Percentiles rank a stretch among this genome's conserved stretches.
Conservation (phyloP, 2,113 vertebrate species). For the Castor canadensis region DNA sequence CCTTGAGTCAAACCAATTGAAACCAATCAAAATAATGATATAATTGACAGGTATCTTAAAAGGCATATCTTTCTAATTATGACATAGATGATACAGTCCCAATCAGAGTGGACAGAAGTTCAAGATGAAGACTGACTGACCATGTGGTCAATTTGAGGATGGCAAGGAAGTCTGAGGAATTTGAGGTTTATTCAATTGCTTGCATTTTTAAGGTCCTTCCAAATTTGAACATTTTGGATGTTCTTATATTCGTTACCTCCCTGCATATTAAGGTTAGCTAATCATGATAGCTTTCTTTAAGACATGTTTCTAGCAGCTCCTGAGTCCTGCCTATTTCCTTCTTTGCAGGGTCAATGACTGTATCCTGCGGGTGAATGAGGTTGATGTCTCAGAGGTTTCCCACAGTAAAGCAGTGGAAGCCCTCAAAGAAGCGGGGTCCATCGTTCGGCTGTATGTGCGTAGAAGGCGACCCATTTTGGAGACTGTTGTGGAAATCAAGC, state of each 20-base stretch:
- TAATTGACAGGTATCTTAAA: not conserved
- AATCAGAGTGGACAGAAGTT: not conserved
- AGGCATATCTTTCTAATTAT: not conserved
- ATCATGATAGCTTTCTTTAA: not conserved
- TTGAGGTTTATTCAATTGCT: not conserved
- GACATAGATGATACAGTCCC: accelerated
- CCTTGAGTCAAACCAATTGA: not conserved
- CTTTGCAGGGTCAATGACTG: constrained; percentile 94
- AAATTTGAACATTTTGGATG: not conserved
- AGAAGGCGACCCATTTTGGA: constrained; percentile 95
- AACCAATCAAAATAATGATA: not conserved
- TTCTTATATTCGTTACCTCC: not conserved
- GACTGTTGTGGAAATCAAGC: constrained; percentile 96
- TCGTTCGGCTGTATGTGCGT: constrained; percentile 94
- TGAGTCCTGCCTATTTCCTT: not conserved
- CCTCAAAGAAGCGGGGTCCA: constrained; percentile 95
- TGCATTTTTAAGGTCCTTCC: not conserved
- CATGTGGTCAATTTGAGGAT: not conserved
- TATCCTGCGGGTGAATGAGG: constrained; percentile 96
- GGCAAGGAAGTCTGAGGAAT: not conserved
- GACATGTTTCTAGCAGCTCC: not conserved
- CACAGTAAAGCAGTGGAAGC: constrained; percentile 98
- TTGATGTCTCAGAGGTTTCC: constrained; percentile 94
- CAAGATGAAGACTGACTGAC: not conserved
- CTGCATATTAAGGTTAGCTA: not conserved